Percentiles rank a stretch among this genome's conserved stretches.
These are phyloP conservation scores for Madoqua kirkii DNA, from an alignment of 2,113 vertebrate species.

Conservation along the genomic window DNA sequence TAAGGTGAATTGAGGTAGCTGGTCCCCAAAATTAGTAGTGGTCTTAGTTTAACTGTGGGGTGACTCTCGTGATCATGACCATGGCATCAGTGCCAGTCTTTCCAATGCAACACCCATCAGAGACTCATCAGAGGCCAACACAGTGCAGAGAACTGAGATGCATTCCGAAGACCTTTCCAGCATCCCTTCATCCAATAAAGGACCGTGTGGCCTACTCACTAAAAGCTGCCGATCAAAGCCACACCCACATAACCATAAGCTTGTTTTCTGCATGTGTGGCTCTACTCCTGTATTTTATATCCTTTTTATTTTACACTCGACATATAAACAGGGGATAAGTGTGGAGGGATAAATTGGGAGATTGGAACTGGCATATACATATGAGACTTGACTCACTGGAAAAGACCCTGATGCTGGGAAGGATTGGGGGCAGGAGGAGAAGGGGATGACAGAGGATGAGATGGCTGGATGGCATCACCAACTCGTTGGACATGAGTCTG, in stretches of 20 bases:
- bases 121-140: neutral
- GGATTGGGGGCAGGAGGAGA: too few species aligned
- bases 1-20: neutral
- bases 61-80: neutral
- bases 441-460: too few species aligned
- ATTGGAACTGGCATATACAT: neutral
- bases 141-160: neutral
- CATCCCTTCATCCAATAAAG: neutral
- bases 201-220: neutral
- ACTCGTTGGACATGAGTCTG: rapidly evolving
- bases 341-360: neutral
- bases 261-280: neutral
- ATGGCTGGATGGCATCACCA: too few species aligned
- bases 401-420: too few species aligned
- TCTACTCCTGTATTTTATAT: neutral
- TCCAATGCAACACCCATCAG: neutral
- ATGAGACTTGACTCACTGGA: too few species aligned
- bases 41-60: neutral
- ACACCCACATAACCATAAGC: neutral
- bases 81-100: neutral
- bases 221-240: neutral
- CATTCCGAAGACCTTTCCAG: neutral
- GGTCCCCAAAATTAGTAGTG: neutral
- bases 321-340: neutral
- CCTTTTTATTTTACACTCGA: rapidly evolving